phyloP scores from a whole-genome alignment of 37 sponge, comb jelly and placozoan genomes.

The Beroe ovata region DNA sequence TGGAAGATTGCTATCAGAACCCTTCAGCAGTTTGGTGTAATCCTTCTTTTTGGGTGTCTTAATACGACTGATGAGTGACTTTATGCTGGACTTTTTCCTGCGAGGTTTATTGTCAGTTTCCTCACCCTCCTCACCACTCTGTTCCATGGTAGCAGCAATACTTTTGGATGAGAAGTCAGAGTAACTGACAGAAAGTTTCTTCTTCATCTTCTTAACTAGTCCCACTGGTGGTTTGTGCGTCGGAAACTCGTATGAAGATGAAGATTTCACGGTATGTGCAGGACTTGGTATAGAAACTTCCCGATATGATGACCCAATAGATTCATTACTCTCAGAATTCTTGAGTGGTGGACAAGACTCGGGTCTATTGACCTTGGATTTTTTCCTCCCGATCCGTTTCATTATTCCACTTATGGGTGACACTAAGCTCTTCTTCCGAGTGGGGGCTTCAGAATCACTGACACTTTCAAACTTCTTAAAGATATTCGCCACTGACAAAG shows the following conservation, averaged over 20 bases:
- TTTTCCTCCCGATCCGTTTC: neutral
- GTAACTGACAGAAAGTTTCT: constrained; percentile 1
- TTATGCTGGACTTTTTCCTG: neutral
- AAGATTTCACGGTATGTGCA: neutral
- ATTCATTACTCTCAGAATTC: constrained; percentile 35
- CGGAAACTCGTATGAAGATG: neutral
- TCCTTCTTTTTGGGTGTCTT: constrained; percentile 38
- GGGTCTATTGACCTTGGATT: neutral
- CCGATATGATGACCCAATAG: constrained; percentile 49
- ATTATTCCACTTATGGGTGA: constrained; percentile 5
- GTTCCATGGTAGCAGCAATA: neutral
- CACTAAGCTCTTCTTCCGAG: neutral
- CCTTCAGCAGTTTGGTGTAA: neutral
- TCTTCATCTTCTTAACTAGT: constrained; percentile 41
- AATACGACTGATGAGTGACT: neutral
- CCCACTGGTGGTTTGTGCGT: constrained; percentile 34
- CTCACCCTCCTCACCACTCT: neutral
- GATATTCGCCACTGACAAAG: constrained; percentile 45
- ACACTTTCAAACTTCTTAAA: constrained; percentile 41
- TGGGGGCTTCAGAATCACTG: constrained; percentile 11
- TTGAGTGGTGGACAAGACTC: constrained; percentile 47
- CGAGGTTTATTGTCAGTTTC: neutral
- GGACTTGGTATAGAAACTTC: constrained; percentile 3
- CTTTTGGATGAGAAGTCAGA: neutral
- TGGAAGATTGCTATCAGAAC: neutral